A percentile compares a stretch with the other conserved stretches of the same genome.
Evolutionary conservation across 2,113 vertebrate species (phyloP).

Genomic region (Myrmecobius fasciatus): DNA sequence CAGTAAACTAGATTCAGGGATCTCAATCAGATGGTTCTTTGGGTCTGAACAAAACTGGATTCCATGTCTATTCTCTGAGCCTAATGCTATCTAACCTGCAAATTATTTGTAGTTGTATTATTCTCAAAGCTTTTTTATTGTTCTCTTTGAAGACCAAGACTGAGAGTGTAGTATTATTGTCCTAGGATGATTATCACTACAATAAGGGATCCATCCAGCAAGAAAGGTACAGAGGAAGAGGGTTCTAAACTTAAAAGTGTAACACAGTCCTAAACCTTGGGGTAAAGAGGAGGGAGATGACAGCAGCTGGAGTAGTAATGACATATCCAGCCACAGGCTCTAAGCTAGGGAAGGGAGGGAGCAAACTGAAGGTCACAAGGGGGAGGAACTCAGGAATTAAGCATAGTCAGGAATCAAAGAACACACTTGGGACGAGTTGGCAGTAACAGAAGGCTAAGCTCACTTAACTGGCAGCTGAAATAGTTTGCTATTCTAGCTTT

Average conservation of each 20-base stretch:
- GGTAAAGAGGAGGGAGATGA: neutral
- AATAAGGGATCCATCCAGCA: neutral
- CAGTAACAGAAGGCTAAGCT: neutral
- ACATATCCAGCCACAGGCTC: neutral
- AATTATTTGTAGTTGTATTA: too few species aligned
- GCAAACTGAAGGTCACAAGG: neutral
- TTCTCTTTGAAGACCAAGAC: too few species aligned
- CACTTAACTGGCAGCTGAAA: neutral
- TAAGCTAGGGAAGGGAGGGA: neutral
- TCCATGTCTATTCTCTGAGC: too few species aligned
- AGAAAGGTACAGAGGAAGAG: neutral
- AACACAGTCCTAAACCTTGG: neutral
- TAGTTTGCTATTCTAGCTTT: neutral
- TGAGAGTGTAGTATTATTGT: neutral
- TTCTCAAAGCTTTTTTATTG: too few species aligned
- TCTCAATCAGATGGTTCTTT: too few species aligned
- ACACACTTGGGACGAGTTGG: neutral
- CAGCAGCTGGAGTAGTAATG: neutral
- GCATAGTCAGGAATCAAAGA: neutral
- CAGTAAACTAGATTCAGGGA: too few species aligned
- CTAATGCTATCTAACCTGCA: too few species aligned
- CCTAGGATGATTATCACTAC: neutral
- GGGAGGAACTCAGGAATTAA: neutral
- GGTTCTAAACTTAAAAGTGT: neutral
- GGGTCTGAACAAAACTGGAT: too few species aligned